Evolutionary conservation across 92 coral and sea anemone genomes (phyloP), one percentile per base, ranked within the genome.

Genomic region (Zoanthus solanderi): DNA sequence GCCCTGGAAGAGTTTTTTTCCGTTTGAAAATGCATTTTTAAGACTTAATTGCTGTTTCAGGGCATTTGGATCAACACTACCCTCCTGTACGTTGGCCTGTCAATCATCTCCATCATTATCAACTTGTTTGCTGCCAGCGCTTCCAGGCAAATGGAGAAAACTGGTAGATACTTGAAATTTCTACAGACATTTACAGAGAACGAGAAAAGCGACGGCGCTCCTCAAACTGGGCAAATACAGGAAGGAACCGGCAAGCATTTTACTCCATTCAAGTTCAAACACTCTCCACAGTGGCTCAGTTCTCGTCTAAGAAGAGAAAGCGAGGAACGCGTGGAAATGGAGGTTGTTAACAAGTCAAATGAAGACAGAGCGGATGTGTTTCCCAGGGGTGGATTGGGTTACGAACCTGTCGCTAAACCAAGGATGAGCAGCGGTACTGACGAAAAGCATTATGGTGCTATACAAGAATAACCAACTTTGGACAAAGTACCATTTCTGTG

Each of bases 41-140:
- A 94, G 98, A 93, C 89, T 92, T 87, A 93, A 71, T 91, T 94
- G 90, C 74, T 94, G 89, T 95, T 94, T 94, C 98, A 96, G 98
- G 94, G 97, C 65, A 93, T 96, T 42, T 94, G 97, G 94, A 89
- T 96, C 87, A 93, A 96, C 90, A 93, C 94, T 6, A 94, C 93
- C 18, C 78, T 96, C 6, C 91, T 96, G 42, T 96, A 96, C 69
- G 86, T 94, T 30, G 98, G 98, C 34, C 83, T 96, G 31, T 93
- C 98, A 2, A 80, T 94, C 73, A 92, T 96, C 76, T 93, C 98
- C 75, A 92, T 96, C 71, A 96, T 97, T 67, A 94, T 96, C 85
- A 96, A 96, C 78, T 92, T 96, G 75, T 91, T 94, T 82, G 98
- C 95, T 29, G 88, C 95, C 29, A 89, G 95, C 72, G 89, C 95